Conservation (phyloP, 1,140 invertebrate species). For the Brachystomella parvula region DNA sequence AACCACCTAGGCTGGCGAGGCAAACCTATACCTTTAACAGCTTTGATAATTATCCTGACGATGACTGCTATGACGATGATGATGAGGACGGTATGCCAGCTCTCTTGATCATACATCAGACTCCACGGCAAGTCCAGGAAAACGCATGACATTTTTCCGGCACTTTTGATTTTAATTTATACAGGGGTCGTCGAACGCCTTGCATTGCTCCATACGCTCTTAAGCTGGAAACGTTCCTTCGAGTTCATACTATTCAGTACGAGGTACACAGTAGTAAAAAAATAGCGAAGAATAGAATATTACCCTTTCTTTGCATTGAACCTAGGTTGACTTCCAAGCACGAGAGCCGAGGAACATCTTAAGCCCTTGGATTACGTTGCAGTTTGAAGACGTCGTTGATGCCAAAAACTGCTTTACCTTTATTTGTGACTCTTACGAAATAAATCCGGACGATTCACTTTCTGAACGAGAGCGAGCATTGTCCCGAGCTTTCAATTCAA, state of each 20-base stretch:
- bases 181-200: conserved; percentile 23
- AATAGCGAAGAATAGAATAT: not conserved
- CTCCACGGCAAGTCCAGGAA: not conserved
- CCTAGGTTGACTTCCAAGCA: not conserved
- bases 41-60: not conserved
- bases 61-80: not conserved
- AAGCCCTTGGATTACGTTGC: conserved; percentile 28
- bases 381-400: conserved; percentile 27
- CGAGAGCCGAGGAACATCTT: not conserved
- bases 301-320: not conserved
- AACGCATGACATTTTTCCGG: not conserved
- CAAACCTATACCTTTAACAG: not conserved
- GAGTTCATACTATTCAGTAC: conserved; percentile 30
- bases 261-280: conserved; percentile 8
- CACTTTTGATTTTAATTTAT: not conserved
- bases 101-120: not conserved
- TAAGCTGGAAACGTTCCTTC: conserved; percentile 33
- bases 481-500: conserved; percentile 14
- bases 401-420: conserved; percentile 23
- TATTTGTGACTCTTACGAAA: conserved; percentile 15
- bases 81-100: not conserved
- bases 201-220: conserved; percentile 34
- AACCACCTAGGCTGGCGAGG: not conserved
- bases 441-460: conserved; percentile 1
- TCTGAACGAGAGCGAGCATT: conserved; percentile 10